Evolutionary conservation across 2,113 vertebrate species (phyloP).

Genomic region (Gulo gulo): DNA sequence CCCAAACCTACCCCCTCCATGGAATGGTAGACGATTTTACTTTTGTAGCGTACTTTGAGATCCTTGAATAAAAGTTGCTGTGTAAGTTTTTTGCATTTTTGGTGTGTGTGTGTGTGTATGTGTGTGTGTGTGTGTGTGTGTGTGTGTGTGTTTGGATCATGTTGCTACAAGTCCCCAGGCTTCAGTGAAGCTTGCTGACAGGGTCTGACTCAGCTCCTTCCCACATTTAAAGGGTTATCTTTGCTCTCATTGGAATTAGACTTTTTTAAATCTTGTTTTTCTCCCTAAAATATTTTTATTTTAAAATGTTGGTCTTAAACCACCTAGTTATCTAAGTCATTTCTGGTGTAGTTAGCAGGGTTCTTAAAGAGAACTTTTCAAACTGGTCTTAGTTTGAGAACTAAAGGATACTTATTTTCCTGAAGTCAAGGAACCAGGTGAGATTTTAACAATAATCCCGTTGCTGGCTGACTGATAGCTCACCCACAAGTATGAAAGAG

Average conservation of each 20-base stretch:
- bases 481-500: neutral
- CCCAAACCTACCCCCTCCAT: neutral
- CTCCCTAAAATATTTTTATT: neutral
- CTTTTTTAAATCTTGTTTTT: constrained; percentile 19
- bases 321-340: neutral
- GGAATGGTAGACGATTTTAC: neutral
- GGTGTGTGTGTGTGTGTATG: too few species aligned
- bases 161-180: constrained; percentile 40
- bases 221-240: constrained; percentile 34
- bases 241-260: neutral
- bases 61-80: constrained; percentile 55
- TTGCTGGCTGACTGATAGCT: neutral
- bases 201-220: constrained; percentile 63
- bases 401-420: neutral
- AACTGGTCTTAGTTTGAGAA: neutral
- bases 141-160: neutral
- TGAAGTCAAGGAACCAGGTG: neutral
- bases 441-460: neutral
- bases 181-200: constrained; percentile 15
- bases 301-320: neutral
- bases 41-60: constrained; percentile 10
- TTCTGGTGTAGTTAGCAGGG: neutral
- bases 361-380: neutral
- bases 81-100: neutral
- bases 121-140: neutral